Conservation (phyloP, 1,140 invertebrate genomes). For the Coelopa frigida region DNA sequence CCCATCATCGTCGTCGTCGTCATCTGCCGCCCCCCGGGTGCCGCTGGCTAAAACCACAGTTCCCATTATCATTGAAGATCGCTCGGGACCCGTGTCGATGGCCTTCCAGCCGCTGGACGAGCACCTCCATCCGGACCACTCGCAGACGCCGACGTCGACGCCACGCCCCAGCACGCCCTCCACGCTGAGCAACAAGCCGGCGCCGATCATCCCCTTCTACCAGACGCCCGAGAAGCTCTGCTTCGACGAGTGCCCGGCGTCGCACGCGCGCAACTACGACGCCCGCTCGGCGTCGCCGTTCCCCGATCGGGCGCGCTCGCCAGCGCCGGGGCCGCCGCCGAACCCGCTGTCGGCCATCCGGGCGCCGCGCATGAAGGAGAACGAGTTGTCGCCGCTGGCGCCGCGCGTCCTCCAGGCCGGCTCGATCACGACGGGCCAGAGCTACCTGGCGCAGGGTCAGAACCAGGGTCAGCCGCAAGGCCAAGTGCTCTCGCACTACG, state of each 20-base stretch:
- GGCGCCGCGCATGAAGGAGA: constrained; percentile 50
- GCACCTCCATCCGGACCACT: constrained; percentile 45
- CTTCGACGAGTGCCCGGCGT: constrained; percentile 50
- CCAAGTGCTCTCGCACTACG: constrained; percentile 33
- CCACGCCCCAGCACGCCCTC: constrained; percentile 54
- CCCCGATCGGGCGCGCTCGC: constrained; percentile 50
- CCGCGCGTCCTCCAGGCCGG: constrained; percentile 27
- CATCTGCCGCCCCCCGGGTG: constrained; percentile 1
- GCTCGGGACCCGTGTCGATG: constrained; percentile 42
- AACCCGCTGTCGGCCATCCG: constrained; percentile 52
- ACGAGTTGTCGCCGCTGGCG: constrained; percentile 21
- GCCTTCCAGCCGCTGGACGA: constrained; percentile 55
- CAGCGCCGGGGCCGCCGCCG: constrained; percentile 53
- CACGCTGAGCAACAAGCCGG: constrained; percentile 58
- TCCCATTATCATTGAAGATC: constrained; percentile 35
- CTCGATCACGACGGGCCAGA: constrained; percentile 39
- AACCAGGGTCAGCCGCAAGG: constrained; percentile 19
- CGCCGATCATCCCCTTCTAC: constrained; percentile 57
- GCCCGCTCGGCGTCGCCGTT: constrained; percentile 50
- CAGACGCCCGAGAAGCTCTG: constrained; percentile 55
- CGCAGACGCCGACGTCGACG: constrained; percentile 30
- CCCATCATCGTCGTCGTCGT: neutral
- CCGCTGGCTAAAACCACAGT: constrained; percentile 18
- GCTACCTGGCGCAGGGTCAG: constrained; percentile 22
- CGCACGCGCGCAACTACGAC: constrained; percentile 51